phyloP scores from a whole-genome alignment of 2,113 vertebrate species.

The Anoura caudifer region DNA sequence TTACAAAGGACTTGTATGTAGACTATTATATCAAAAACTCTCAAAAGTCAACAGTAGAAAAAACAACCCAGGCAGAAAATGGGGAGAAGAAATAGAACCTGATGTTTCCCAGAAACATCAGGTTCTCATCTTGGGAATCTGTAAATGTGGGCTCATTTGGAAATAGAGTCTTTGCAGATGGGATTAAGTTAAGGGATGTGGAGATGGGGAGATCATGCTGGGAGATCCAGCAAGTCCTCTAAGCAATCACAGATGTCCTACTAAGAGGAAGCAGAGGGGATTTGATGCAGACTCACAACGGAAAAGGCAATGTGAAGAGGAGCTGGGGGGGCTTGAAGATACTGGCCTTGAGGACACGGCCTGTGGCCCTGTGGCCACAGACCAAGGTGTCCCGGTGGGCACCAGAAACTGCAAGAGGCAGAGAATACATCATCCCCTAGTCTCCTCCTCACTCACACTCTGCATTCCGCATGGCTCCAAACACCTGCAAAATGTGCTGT shows the following conservation, averaged over 20 bases:
- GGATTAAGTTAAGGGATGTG: background rate
- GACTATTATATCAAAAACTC: background rate
- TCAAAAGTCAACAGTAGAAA: background rate
- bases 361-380: background rate
- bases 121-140: background rate
- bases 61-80: background rate
- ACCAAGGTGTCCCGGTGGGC: background rate
- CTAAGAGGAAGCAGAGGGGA: background rate
- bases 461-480: background rate
- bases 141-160: background rate
- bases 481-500: background rate
- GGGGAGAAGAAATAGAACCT: too few relatives aligned
- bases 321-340: background rate
- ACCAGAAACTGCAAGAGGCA: background rate
- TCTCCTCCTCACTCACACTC: background rate
- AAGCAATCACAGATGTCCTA: background rate
- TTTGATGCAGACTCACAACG: background rate
- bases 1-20: background rate
- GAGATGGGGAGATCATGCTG: background rate
- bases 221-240: background rate
- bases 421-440: background rate
- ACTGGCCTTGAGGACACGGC: background rate
- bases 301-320: background rate
- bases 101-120: too few relatives aligned
- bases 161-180: background rate